Conservation (phyloP, 2,113 vertebrate species). For the Catharus bicknelli region DNA sequence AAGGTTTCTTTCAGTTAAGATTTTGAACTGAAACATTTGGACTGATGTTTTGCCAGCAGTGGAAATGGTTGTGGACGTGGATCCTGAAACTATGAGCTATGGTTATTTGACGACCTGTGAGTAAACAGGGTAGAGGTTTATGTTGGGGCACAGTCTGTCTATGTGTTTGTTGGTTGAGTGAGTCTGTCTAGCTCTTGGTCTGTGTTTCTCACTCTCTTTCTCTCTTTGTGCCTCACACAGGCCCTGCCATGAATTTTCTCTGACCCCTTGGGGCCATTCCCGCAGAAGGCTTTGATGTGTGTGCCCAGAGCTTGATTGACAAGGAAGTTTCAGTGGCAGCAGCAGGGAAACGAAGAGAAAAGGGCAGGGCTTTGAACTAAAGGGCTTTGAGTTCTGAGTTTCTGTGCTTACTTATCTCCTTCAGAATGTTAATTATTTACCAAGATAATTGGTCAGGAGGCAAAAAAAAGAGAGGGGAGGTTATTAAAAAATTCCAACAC, state of each 20-base stretch:
- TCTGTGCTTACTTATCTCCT: conserved; percentile 79
- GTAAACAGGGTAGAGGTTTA: conserved; percentile 41
- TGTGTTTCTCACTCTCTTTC: conserved; percentile 49
- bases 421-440: conserved; percentile 74
- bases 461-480: conserved; percentile 58
- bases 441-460: conserved; percentile 66
- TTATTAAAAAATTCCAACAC: conserved; percentile 72
- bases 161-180: conserved; percentile 18
- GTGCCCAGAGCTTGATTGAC: conserved; percentile 84
- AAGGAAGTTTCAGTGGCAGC: conserved; percentile 82
- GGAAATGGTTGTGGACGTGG: conserved; percentile 34
- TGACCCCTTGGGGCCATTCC: conserved; percentile 81
- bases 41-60: conserved; percentile 61
- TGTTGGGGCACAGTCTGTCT: background rate
- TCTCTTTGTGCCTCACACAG: conserved; percentile 65
- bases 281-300: conserved; percentile 87
- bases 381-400: conserved; percentile 76
- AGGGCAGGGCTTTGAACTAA: conserved; percentile 79
- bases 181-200: conserved; percentile 52
- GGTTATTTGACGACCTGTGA: conserved; percentile 52
- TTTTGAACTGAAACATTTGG: background rate
- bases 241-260: conserved; percentile 79
- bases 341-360: conserved; percentile 76
- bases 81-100: conserved; percentile 27
- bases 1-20: conserved; percentile 44